Evolutionary conservation across 2,113 vertebrate genomes (phyloP).

Genomic region (Neomonachus schauinslandi): DNA sequence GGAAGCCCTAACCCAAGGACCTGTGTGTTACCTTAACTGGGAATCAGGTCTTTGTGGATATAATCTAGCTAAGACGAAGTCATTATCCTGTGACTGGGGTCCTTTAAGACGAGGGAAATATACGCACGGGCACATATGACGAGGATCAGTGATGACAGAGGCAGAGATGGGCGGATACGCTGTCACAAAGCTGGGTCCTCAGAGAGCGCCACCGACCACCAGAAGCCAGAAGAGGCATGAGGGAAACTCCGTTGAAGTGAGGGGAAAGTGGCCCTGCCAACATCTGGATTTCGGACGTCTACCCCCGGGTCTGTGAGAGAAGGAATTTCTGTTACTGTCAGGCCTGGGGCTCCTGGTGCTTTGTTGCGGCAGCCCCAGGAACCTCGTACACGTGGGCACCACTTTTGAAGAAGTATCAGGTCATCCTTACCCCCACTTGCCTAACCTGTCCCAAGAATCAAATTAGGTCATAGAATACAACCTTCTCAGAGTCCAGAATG

Average conservation of each 20-base stretch:
- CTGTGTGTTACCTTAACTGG: background rate
- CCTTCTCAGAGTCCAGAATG: accelerated
- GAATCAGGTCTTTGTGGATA: background rate
- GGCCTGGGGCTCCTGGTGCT: accelerated
- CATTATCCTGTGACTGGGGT: background rate
- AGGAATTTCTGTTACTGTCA: accelerated
- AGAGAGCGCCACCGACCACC: accelerated
- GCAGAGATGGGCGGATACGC: accelerated
- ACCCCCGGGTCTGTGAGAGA: background rate
- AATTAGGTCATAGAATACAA: background rate
- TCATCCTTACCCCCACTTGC: background rate
- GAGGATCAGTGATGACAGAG: accelerated
- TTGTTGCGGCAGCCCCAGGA: accelerated
- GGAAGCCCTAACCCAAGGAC: too few species aligned
- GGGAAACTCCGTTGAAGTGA: accelerated
- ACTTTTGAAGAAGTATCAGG: accelerated
- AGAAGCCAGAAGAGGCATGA: accelerated
- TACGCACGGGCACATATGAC: accelerated
- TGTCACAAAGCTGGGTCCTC: accelerated
- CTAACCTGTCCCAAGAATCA: background rate
- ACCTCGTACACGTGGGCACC: accelerated
- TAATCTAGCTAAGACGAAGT: background rate
- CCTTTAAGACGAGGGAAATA: background rate
- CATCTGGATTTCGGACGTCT: background rate
- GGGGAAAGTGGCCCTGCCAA: background rate